A percentile compares a stretch with the other conserved stretches of the same genome.
Evolutionary conservation across 2,113 vertebrate genomes (phyloP).

Genomic region (Pollimyrus isidori): DNA sequence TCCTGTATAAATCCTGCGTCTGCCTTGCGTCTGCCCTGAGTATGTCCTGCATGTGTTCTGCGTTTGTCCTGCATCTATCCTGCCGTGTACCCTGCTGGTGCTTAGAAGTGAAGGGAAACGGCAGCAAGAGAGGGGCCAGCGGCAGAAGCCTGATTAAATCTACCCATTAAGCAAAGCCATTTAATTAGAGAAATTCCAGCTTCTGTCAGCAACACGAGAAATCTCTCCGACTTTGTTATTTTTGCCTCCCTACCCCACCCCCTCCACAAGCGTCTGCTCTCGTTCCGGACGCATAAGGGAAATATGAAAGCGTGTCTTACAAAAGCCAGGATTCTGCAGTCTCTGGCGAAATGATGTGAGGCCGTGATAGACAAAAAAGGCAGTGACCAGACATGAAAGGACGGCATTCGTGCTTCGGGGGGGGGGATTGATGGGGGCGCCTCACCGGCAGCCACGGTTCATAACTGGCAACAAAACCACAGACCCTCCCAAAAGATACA

Average conservation of each 20-base stretch:
- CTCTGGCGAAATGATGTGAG: not conserved
- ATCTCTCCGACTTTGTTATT: not conserved
- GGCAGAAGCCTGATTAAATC: not conserved
- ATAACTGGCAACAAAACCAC: not conserved
- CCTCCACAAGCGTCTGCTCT: not conserved
- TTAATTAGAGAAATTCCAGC: not conserved
- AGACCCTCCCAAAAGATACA: not conserved
- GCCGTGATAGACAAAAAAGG: not conserved
- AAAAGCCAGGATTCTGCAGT: constrained; percentile 1
- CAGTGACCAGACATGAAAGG: not conserved
- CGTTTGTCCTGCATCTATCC: not conserved
- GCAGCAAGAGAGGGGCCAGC: not conserved
- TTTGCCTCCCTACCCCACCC: not conserved
- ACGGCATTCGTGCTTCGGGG: not conserved
- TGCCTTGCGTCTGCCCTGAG: not conserved
- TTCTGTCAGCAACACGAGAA: not conserved
- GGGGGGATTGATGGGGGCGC: no score
- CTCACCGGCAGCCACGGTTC: no score
- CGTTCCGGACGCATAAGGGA: not conserved
- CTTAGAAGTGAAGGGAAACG: not conserved
- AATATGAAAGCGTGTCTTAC: not conserved
- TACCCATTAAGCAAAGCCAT: constrained; percentile 1
- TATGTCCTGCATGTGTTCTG: not conserved
- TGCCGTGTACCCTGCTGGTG: not conserved
- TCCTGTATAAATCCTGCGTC: not conserved